phyloP scores from a whole-genome alignment of 2,797 vertebrate species.

The Microctenopoma steveboyesi region DNA sequence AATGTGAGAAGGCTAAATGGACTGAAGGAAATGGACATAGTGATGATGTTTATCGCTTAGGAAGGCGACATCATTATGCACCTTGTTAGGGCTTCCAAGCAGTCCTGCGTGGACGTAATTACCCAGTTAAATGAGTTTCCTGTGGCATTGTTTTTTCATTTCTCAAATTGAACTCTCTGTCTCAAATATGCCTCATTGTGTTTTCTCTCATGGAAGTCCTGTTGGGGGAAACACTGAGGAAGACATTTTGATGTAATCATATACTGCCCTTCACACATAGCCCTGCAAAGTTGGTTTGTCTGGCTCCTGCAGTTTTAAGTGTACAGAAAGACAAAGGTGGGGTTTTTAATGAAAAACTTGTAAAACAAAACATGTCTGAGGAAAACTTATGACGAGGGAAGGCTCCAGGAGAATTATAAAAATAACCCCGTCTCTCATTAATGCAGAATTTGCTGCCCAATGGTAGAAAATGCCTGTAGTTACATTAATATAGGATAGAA shows the following conservation, averaged over 20 bases:
- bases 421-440: constrained; percentile 74
- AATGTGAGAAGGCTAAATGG: constrained; percentile 70
- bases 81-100: constrained; percentile 78
- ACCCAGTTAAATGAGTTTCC: constrained; percentile 80
- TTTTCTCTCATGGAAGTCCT: constrained; percentile 54
- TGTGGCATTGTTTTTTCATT: constrained; percentile 45
- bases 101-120: constrained; percentile 69
- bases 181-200: constrained; percentile 64
- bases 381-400: constrained; percentile 47
- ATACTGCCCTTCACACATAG: constrained; percentile 27
- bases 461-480: constrained; percentile 74
- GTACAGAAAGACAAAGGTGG: constrained; percentile 11
- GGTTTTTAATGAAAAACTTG: neutral
- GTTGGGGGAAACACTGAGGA: constrained; percentile 20
- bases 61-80: constrained; percentile 79
- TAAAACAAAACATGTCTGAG: constrained; percentile 16
- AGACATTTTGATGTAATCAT: constrained; percentile 31
- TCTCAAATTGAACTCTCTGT: constrained; percentile 67
- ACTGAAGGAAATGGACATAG: constrained; percentile 71
- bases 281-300: constrained; percentile 31
- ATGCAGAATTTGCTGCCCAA: constrained; percentile 73
- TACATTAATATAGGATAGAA: constrained; percentile 77
- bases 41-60: constrained; percentile 73
- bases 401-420: constrained; percentile 54
- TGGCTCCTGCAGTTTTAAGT: constrained; percentile 14